Conservation (phyloP, 1,140 invertebrate species). For the Teleogryllus occipitalis region DNA sequence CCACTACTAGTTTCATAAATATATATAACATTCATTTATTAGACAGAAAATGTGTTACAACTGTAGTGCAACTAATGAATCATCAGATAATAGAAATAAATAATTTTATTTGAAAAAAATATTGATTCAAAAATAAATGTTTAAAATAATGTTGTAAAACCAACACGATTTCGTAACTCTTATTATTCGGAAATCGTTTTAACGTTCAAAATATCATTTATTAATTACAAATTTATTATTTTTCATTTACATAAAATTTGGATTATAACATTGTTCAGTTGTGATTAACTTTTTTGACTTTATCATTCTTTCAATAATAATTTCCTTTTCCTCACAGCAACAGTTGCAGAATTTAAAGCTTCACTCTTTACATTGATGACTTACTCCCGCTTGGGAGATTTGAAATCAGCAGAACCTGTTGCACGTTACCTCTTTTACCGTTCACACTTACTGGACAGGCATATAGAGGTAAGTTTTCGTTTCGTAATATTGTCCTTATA, state of each 20-base stretch:
- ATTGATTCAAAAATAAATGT: too few relatives aligned
- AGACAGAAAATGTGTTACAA: too few relatives aligned
- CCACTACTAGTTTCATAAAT: too few relatives aligned
- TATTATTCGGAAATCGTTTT: too few relatives aligned
- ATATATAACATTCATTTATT: too few relatives aligned
- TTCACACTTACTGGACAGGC: constrained; percentile 48
- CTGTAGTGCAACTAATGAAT: too few relatives aligned
- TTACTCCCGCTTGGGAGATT: constrained; percentile 41
- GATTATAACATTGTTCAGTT: constrained; percentile 11
- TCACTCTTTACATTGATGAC: constrained; percentile 38
- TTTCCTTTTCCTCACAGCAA: constrained; percentile 28
- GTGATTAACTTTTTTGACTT: not conserved
- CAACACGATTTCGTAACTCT: too few relatives aligned
- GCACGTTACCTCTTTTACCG: constrained; percentile 53
- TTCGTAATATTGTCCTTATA: too few relatives aligned
- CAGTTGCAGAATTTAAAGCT: constrained; percentile 40
- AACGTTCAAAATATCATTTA: too few relatives aligned
- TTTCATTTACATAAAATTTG: not conserved
- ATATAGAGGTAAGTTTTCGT: constrained; percentile 37
- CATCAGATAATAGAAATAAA: too few relatives aligned
- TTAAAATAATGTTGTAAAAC: too few relatives aligned
- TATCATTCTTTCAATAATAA: constrained; percentile 15
- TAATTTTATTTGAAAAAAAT: too few relatives aligned
- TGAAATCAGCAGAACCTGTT: constrained; percentile 50
- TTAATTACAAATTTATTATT: constrained; percentile 7